Base-by-base conservation (phyloP, 2,888 invertebrate species). In the Amblyteles armatorius region DNA sequence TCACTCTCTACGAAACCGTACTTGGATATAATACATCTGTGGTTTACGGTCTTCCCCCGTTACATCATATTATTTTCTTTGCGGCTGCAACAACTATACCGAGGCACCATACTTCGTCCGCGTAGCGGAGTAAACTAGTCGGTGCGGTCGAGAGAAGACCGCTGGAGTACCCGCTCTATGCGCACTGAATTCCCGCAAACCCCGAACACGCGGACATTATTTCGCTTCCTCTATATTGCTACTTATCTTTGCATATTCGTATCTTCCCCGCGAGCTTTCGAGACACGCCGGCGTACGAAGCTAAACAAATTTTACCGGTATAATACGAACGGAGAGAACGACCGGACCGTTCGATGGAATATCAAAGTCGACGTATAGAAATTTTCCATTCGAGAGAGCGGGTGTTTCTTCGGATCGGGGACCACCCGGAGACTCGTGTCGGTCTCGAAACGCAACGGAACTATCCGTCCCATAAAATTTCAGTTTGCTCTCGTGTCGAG, bases 151-250 rank as follows among this genome's bases (percentile, higher is more conserved):
- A 77, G 76, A 40, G 67, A 72, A 72, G 48, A 83, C 71, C 78
- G 36, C 67, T 40, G 33, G 72, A 79, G 52, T 76, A n/a, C 44
- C 63, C 44, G 44, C 40, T 36, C 57, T 52, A 55, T 71, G 68
- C 26, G 48, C 29, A 69, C 19, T 69, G 40, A 50, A 22, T 65
- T 67, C 44, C n/a, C 50, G 33, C 22, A 57, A 71, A 78, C 16
- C 65, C 48, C 65, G 79, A 82, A 85, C 79, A 79, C 57, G 60
- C 73, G 44, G 71, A 78, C 69, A 81, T 81, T 60, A 81, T 81
- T 81, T 63, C 50, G 13, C 69, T 65, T 74, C 60, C 69, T 50
- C 26, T n/a, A 33, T 68, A 73, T 60, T 68, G 33, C 72, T 60
- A 84, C 65, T 84, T 80, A 80, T 60, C 50, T 60, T 55, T 67